A percentile compares a stretch with the other conserved stretches of the same genome.
Evolutionary conservation across 2,797 vertebrate genomes (phyloP).

Genomic region (Remorina albescens): DNA sequence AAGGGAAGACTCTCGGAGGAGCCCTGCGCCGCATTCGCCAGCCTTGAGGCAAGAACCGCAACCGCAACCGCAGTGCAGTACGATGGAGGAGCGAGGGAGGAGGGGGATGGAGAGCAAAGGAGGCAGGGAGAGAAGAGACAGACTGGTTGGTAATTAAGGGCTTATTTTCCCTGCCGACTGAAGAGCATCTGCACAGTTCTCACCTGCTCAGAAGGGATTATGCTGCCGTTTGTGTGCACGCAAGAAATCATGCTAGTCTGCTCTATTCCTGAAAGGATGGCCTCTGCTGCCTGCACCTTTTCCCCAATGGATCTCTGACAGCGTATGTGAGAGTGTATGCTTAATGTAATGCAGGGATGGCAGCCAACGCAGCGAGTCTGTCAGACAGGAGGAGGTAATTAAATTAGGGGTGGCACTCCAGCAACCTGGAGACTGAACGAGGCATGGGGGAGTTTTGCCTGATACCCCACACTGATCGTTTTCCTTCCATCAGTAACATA

Average conservation of each 20-base stretch:
- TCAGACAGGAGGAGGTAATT: conserved; percentile 73
- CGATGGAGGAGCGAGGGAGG: conserved; percentile 46
- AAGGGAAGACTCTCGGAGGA: conserved; percentile 77
- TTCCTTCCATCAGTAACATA: conserved; percentile 34
- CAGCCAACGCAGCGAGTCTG: conserved; percentile 59
- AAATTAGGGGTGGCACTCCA: conserved; percentile 74
- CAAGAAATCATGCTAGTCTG: conserved; percentile 6
- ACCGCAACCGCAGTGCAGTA: conserved; percentile 74
- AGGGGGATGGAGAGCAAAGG: conserved; percentile 43
- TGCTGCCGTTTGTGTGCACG: conserved; percentile 27
- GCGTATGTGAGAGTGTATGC: conserved; percentile 40
- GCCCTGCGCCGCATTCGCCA: conserved; percentile 71
- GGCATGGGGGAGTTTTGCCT: conserved; percentile 52
- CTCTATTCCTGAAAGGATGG: conserved; percentile 46
- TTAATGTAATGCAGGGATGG: conserved; percentile 64
- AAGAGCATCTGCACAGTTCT: conserved; percentile 76
- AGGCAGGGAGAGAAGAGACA: conserved; percentile 58
- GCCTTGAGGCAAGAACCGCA: conserved; percentile 71
- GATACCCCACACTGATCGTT: conserved; percentile 57
- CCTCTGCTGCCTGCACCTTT: conserved; percentile 32
- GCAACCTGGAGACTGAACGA: conserved; percentile 68
- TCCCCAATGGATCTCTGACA: conserved; percentile 42
- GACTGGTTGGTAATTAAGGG: conserved; percentile 79
- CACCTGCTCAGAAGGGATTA: conserved; percentile 74
- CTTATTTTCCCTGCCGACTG: conserved; percentile 74